phyloP scores from a whole-genome alignment of 2,797 vertebrate species.

The Arrhamphus sclerolepis region DNA sequence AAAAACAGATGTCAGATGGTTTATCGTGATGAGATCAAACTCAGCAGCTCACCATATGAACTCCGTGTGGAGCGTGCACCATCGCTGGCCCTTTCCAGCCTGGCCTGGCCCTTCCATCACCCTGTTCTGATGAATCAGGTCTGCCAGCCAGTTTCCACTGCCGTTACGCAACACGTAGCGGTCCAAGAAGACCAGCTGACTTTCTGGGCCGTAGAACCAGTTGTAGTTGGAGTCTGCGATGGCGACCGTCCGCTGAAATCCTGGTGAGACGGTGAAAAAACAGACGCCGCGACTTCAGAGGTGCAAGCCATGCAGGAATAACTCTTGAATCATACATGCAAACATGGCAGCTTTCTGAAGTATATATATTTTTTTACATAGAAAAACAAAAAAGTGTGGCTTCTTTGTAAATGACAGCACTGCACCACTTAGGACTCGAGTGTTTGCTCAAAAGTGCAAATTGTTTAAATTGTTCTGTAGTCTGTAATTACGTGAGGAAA shows the following conservation, averaged over 20 bases:
- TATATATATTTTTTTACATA: too few relatives aligned
- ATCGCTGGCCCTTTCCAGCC: constrained; percentile 93
- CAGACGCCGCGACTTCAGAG: constrained; percentile 9
- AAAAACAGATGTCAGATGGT: too few relatives aligned
- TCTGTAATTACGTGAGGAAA: constrained; percentile 27
- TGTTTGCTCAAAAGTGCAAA: constrained; percentile 10
- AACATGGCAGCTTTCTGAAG: too few relatives aligned
- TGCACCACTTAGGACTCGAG: not conserved
- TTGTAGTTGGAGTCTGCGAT: constrained; percentile 99
- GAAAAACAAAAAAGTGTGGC: too few relatives aligned
- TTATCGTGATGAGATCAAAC: not conserved
- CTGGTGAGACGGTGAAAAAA: constrained; percentile 67
- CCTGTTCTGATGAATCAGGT: constrained; percentile 89
- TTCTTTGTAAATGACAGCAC: constrained; percentile 12
- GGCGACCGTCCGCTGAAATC: constrained; percentile 95
- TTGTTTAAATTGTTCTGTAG: constrained; percentile 19
- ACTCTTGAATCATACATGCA: too few relatives aligned
- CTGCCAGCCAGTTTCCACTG: constrained; percentile 97
- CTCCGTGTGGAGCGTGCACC: constrained; percentile 98
- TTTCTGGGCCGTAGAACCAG: constrained; percentile 99
- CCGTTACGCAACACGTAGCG: constrained; percentile 96
- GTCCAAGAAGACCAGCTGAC: constrained; percentile 96
- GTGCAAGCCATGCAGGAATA: too few relatives aligned
- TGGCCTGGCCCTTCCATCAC: constrained; percentile 91
- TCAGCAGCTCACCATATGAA: constrained; percentile 90